phyloP scores from a whole-genome alignment of 2,113 vertebrate species.

The Chelonoidis abingdonii region DNA sequence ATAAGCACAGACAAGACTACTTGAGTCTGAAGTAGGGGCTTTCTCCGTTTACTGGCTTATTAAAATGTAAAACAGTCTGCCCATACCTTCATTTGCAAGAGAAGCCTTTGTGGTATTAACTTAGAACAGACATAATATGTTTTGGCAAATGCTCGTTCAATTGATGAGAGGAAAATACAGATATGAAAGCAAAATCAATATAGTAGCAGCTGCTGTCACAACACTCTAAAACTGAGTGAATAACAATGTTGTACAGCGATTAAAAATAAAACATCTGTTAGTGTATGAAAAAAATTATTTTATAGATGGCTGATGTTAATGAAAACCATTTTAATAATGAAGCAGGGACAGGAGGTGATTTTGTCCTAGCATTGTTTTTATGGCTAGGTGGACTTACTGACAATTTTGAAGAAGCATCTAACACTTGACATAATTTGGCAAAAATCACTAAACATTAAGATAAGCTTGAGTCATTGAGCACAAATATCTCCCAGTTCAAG shows the following conservation, averaged over 20 bases:
- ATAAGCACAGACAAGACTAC: neutral
- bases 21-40: neutral
- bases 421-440: conserved; percentile 28
- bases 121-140: neutral
- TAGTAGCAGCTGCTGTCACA: neutral
- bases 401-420: conserved; percentile 50
- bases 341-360: neutral
- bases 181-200: neutral
- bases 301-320: conserved; percentile 39
- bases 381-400: conserved; percentile 30
- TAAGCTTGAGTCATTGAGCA: neutral
- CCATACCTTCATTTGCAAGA: conserved; percentile 3
- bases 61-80: neutral
- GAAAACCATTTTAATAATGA: conserved; percentile 54
- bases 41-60: neutral
- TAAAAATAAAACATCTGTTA: conserved; percentile 24
- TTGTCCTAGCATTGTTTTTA: conserved; percentile 40
- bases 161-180: neutral
- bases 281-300: neutral
- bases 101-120: neutral
- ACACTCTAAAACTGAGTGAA: neutral
- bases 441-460: neutral
- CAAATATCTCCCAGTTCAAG: conserved; percentile 43
- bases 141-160: neutral
- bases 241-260: neutral